Conservation (phyloP, 2,888 invertebrate genomes). For the Bugulina stolonifera region DNA sequence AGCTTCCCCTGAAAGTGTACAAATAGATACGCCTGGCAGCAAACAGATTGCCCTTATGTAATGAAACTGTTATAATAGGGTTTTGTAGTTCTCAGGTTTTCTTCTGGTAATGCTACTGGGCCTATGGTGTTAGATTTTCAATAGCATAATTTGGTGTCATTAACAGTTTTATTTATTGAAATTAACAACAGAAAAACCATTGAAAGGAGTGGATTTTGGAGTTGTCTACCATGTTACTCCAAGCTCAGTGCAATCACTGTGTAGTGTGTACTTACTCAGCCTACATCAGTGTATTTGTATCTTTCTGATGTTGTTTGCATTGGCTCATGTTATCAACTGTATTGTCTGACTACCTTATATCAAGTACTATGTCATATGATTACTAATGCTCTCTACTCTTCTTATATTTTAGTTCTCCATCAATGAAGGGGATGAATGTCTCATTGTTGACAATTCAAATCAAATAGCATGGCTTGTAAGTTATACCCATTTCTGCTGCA, state of each 20-base stretch:
- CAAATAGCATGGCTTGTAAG: slow-evolving; percentile 76
- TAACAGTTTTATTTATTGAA: not conserved
- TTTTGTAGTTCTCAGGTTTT: no score
- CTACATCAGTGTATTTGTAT: not conserved
- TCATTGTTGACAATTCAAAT: slow-evolving; percentile 85
- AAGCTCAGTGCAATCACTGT: not conserved
- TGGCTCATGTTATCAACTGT: not conserved
- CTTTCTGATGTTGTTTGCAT: not conserved
- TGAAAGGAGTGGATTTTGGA: not conserved
- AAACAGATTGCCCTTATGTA: no score
- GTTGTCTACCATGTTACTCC: not conserved
- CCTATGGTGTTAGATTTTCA: no score
- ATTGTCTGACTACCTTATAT: not conserved
- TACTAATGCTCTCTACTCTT: not conserved
- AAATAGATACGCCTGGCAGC: no score
- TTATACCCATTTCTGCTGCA: no score
- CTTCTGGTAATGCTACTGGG: no score
- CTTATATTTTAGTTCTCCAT: slow-evolving; percentile 67
- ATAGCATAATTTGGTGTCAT: no score
- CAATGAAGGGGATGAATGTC: slow-evolving; percentile 84
- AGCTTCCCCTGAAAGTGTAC: no score
- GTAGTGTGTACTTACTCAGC: not conserved
- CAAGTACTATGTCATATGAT: not conserved
- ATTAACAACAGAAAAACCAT: not conserved
- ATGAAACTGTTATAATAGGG: no score